Evolutionary conservation across 2,113 vertebrate genomes (phyloP).

Genomic region (Gobius niger): DNA sequence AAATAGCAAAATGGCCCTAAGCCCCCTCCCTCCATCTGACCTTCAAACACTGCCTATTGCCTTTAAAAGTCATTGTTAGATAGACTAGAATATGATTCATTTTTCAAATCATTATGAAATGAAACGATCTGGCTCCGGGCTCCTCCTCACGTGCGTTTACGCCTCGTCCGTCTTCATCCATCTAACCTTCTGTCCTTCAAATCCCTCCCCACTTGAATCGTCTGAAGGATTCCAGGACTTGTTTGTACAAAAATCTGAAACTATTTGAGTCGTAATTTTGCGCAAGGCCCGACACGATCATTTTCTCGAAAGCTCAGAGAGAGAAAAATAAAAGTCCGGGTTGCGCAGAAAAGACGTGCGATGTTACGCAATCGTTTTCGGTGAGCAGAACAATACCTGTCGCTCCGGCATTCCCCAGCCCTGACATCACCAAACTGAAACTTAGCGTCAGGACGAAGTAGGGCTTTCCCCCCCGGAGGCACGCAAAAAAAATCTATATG

Average conservation of each 20-base stretch:
- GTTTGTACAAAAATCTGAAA: slow-evolving; percentile 35
- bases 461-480: slow-evolving; percentile 19
- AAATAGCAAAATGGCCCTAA: no score
- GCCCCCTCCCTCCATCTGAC: no score
- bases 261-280: background rate
- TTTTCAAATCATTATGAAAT: background rate
- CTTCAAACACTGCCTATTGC: background rate
- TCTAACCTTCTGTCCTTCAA: slow-evolving; percentile 13
- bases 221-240: slow-evolving; percentile 23
- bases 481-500: background rate
- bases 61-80: background rate
- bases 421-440: slow-evolving; percentile 66
- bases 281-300: background rate
- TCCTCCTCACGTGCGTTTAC: slow-evolving; percentile 4
- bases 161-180: slow-evolving; percentile 7
- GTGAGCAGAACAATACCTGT: slow-evolving; percentile 43
- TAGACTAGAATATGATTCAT: background rate
- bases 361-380: slow-evolving; percentile 29
- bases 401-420: slow-evolving; percentile 58
- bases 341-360: background rate
- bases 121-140: background rate
- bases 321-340: background rate
- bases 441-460: slow-evolving; percentile 29
- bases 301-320: background rate
- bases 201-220: background rate